Conservation (phyloP, 2,797 vertebrate genomes). For the Spatula versicolor region DNA sequence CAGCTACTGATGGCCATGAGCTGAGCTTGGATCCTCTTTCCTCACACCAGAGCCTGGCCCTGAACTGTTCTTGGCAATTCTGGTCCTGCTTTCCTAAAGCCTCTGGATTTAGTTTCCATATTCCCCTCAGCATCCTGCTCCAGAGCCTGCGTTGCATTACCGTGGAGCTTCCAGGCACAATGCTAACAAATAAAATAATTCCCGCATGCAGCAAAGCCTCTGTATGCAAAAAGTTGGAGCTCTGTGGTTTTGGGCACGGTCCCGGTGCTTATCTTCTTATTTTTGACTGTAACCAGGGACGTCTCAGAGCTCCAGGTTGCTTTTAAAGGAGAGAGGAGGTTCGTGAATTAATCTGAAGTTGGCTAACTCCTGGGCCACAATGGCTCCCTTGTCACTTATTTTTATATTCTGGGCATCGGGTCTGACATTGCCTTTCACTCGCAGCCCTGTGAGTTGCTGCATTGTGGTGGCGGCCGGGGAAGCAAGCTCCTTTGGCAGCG, state of each 20-base stretch:
- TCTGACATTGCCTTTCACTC: conserved; percentile 59
- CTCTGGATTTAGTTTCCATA: conserved; percentile 36
- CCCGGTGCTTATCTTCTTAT: background rate
- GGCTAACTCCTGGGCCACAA: conserved; percentile 40
- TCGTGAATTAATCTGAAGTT: conserved; percentile 35
- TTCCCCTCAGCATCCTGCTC: background rate
- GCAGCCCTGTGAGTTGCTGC: conserved; percentile 67
- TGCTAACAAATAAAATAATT: background rate
- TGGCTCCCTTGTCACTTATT: conserved; percentile 66
- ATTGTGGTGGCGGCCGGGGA: conserved; percentile 63
- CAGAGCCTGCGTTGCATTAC: background rate
- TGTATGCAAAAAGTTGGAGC: background rate
- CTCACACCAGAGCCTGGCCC: background rate
- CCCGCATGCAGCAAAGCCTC: background rate
- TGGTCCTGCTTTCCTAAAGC: background rate
- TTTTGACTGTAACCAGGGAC: background rate
- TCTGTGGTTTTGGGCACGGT: rapidly evolving
- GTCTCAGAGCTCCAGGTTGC: background rate
- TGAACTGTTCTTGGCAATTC: background rate
- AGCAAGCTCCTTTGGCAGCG: conserved; percentile 64
- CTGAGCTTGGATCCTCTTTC: background rate
- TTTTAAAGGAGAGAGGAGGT: background rate
- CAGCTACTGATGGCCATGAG: rapidly evolving
- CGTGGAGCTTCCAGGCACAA: background rate
- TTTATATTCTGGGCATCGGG: conserved; percentile 64